Base-by-base conservation (phyloP, 2,797 vertebrate species). In the Crenuchus spilurus region DNA sequence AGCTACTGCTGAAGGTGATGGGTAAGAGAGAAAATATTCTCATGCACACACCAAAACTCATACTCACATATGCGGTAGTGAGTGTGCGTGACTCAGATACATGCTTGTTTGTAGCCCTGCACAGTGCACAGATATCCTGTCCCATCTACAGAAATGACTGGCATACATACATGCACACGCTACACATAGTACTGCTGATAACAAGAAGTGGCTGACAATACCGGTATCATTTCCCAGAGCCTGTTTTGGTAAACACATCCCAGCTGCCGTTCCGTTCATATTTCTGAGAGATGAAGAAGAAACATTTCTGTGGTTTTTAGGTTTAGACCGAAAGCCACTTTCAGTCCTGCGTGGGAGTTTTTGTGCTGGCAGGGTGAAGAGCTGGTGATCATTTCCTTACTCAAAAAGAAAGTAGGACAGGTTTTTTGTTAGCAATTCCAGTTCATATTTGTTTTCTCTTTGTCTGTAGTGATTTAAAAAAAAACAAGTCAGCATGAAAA, bases 1-100 rank as follows among this genome's bases (percentile, higher is more conserved):
- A 90, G 68, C 87, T 94, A 52, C 92, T 99, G 72, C 84, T 95
- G 76, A 88, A 91, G 67, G 93, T 93, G 0, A 87, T 99, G 28
- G 96, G 98, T 98, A 86, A 89, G 88, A 76, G 39, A 26, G n/a
- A 22, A 68, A 6, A 20, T 46, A 4, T 22, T 28, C 52, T 13
- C 14, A 33, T 22, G 26, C 35, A 64, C 2, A 22, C 49, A 51
- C 49, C 41, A 6, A 42, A 42, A 8, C 20, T 22, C 41, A 54
- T 11, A 33, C n/a, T 13, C 30, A 35, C 28, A n/a, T 30, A 48
- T 16, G 35, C 28, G 4, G 7, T 20, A 18, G 2, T 18, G 24
- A 22, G 60, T 33, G 42, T 75, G 41, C 58, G 26, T 65, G 42
- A 63, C 35, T 18, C 65, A 18, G 30, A 39, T 52, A 18, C 33